Percentiles rank a stretch among this genome's conserved stretches.
These are phyloP conservation scores for Artemia sp. DNA, from an alignment of 2,888 invertebrate genomes.

Conservation along the genomic window DNA sequence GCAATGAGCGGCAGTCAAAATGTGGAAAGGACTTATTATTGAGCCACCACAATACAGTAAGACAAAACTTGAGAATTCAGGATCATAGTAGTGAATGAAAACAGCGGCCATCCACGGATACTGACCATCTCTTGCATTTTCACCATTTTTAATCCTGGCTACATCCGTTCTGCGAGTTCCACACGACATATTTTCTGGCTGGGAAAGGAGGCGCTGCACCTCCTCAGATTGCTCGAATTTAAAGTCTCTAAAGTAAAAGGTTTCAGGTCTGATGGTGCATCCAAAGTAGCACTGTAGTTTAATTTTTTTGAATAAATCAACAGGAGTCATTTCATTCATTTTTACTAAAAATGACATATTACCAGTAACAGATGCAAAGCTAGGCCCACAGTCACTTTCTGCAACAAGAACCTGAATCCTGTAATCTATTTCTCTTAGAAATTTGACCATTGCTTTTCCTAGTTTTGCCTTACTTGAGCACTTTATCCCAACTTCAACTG, in stretches of 20 bases:
- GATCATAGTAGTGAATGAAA: not conserved
- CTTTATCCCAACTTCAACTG: not conserved
- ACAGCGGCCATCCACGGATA: slow-evolving; percentile 9
- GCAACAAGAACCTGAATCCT: not conserved
- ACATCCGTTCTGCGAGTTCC: not conserved
- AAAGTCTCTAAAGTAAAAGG: not conserved
- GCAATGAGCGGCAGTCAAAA: not conserved
- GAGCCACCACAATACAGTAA: not conserved
- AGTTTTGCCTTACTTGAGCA: not conserved
- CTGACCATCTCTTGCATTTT: slow-evolving; percentile 5
- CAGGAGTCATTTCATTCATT: not conserved
- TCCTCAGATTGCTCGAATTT: not conserved
- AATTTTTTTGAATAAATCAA: not conserved
- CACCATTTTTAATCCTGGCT: not conserved
- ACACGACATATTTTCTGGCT: not conserved
- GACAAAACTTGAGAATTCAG: not conserved
- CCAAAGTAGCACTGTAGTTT: not conserved
- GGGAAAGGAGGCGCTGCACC: not conserved
- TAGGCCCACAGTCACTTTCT: not conserved
- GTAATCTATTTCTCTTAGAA: not conserved
- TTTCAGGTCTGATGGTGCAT: not conserved
- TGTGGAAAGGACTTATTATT: not conserved
- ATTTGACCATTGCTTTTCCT: not conserved
- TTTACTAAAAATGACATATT: not conserved
- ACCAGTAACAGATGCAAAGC: not conserved